Percentiles rank a stretch among this genome's conserved stretches.
phyloP scores from a whole-genome alignment of 2,113 vertebrate genomes.

The Channa argus region DNA sequence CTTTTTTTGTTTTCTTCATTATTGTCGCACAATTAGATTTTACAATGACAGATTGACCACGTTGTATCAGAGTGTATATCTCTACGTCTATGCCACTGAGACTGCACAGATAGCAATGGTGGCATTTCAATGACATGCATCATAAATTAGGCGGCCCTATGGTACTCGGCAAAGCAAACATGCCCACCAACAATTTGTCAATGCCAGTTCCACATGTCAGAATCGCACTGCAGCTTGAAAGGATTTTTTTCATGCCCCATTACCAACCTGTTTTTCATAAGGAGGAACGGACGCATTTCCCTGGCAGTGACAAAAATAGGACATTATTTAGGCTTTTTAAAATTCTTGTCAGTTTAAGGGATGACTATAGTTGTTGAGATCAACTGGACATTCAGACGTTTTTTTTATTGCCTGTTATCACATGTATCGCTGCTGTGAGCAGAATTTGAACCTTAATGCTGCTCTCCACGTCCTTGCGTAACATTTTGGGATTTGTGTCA shows the following conservation, averaged over 20 bases:
- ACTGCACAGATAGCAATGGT: not conserved
- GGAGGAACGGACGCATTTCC: not conserved
- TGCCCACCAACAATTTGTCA: constrained; percentile 43
- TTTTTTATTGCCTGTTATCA: constrained; percentile 12
- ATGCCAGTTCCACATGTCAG: constrained; percentile 35
- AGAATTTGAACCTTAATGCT: constrained; percentile 20
- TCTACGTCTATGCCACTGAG: not conserved
- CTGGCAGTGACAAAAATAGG: constrained; percentile 21
- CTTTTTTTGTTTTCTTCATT: not conserved
- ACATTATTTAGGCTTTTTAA: constrained; percentile 8
- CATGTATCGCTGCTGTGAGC: constrained; percentile 15
- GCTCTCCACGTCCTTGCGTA: constrained; percentile 17
- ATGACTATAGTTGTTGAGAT: not conserved
- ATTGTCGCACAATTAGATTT: not conserved
- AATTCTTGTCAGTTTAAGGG: constrained; percentile 30
- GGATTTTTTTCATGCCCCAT: constrained; percentile 43
- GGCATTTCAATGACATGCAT: constrained; percentile 2
- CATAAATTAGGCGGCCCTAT: constrained; percentile 14
- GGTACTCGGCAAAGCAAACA: constrained; percentile 3
- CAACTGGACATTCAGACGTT: not conserved
- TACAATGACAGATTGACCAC: not conserved
- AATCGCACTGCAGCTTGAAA: constrained; percentile 49
- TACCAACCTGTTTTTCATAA: constrained; percentile 38
- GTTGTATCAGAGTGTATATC: not conserved
- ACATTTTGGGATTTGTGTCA: constrained; percentile 38